Base-by-base conservation (phyloP, 2,888 invertebrate species). In the Thereva unica region DNA sequence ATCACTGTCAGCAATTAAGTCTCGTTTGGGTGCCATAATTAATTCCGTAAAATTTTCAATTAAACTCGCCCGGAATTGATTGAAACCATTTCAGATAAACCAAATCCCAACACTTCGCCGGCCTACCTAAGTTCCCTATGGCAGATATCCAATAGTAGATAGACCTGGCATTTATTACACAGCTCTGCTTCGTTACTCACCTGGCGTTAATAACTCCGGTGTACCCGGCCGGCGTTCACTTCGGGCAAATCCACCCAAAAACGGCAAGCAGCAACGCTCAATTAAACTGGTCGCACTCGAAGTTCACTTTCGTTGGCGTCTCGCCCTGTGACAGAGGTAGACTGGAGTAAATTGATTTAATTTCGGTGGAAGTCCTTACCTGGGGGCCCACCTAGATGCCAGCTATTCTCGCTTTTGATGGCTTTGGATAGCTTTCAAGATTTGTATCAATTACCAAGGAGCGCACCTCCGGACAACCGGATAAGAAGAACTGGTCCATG, bases 341-440 rank as follows among this genome's bases (percentile, higher is more conserved):
- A 23, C 23, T 23, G 23, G 3, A 35, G 10, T 7, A 35, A 52
- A 52, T 52, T 52, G 7, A 52, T 35, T 35, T 35, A 10, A 7
- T 53, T 40, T 37, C 10, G 38, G 53, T 53, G n/a, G 38, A 53
- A 35, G 53, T 38, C 53, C 53, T 53, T 53, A 53, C 53, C 38
- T 53, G 53, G 23, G 2, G 23, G 23, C 23, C 23, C 23, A 23
- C 23, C 23, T 23, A 23, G 23, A 23, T 23, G 23, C 23, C 23
- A 23, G 23, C 23, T 23, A 23, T 23, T 23, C 23, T 23, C 23
- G n/a, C 53, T 38, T 10, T 5, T 38, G 38, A 40, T 53, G 53
- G 53, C 38, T 53, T 53, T 53, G 38, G 53, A 53, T 53, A 53
- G 53, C 38, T 53, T 40, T 53, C 10, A 10, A 53, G 53, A 53